Conservation (phyloP, 2,888 invertebrate species). For the Camptogramma bilineatum region DNA sequence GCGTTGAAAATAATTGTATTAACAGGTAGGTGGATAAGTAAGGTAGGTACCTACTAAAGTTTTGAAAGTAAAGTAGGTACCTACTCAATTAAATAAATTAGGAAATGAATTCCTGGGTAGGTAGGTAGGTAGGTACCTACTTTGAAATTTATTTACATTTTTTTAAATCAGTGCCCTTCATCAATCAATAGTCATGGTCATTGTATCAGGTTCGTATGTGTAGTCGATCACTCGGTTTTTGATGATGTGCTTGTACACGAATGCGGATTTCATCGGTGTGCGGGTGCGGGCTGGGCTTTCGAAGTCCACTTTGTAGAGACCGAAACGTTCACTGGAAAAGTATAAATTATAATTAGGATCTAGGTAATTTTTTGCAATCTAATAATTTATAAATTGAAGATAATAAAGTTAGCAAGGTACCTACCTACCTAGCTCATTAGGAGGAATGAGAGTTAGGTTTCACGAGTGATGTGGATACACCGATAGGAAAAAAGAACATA, state of each 20-base stretch:
- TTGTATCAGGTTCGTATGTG: slow-evolving; percentile 59
- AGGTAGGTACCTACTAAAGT: too few species aligned
- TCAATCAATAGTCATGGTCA: slow-evolving; percentile 68
- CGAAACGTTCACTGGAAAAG: slow-evolving; percentile 86
- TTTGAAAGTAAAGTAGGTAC: too few species aligned
- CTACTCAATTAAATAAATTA: too few species aligned
- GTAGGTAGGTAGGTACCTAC: not conserved
- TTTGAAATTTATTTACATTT: not conserved
- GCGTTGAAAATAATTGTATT: too few species aligned
- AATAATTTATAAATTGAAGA: too few species aligned
- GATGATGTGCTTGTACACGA: slow-evolving; percentile 83
- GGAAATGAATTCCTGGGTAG: not conserved
- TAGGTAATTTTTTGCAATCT: too few species aligned
- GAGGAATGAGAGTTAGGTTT: too few species aligned
- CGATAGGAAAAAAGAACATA: too few species aligned
- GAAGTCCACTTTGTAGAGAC: slow-evolving; percentile 89
- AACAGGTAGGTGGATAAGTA: too few species aligned
- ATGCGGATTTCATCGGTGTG: slow-evolving; percentile 87
- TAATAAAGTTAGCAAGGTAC: too few species aligned
- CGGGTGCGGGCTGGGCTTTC: slow-evolving; percentile 85
- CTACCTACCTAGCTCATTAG: too few species aligned
- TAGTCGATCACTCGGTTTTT: slow-evolving; percentile 70
- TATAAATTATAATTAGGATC: not conserved
- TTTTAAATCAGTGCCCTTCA: slow-evolving; percentile 48
- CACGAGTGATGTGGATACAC: too few species aligned